These are phyloP conservation scores for Erynnis tages DNA, from an alignment of 2,888 invertebrate species.

Conservation along the genomic window DNA sequence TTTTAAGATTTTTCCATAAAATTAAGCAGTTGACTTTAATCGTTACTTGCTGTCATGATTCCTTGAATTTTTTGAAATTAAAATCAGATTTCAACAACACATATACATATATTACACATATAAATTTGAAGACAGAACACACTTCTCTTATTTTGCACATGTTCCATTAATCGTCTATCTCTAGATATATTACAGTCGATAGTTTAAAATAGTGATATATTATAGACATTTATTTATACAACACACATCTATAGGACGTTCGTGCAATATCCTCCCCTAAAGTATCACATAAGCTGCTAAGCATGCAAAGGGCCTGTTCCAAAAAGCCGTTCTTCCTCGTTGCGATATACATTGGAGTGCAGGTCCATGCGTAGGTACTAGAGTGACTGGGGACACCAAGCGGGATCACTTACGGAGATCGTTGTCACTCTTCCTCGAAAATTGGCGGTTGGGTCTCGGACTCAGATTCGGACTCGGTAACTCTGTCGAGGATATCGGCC, in stretches of 20 bases:
- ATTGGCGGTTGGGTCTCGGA: slow-evolving; percentile 53
- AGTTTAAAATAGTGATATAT: too few relatives aligned
- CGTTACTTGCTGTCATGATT: too few relatives aligned
- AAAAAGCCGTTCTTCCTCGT: slow-evolving; percentile 63
- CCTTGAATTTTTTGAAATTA: too few relatives aligned
- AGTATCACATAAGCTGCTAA: slow-evolving; percentile 75
- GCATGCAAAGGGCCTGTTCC: slow-evolving; percentile 76
- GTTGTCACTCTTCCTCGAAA: slow-evolving; percentile 68
- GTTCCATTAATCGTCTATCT: too few relatives aligned
- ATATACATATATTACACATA: too few relatives aligned
- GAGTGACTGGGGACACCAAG: slow-evolving; percentile 73
- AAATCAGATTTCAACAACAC: too few relatives aligned
- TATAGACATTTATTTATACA: slow-evolving; percentile 46
- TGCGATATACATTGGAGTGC: slow-evolving; percentile 58
- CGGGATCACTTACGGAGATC: slow-evolving; percentile 67
- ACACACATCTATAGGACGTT: slow-evolving; percentile 66
- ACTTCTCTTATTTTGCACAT: too few relatives aligned
- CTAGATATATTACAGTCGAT: too few relatives aligned
- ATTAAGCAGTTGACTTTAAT: too few relatives aligned
- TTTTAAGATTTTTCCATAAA: too few relatives aligned
- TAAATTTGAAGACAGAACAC: too few relatives aligned
- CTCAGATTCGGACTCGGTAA: slow-evolving; percentile 49
- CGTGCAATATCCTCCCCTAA: slow-evolving; percentile 68
- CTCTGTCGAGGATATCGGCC: slow-evolving; percentile 64
- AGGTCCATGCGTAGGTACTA: slow-evolving; percentile 73